Evolutionary conservation across 2,113 vertebrate genomes (phyloP).

Genomic region (Danio rerio): DNA sequence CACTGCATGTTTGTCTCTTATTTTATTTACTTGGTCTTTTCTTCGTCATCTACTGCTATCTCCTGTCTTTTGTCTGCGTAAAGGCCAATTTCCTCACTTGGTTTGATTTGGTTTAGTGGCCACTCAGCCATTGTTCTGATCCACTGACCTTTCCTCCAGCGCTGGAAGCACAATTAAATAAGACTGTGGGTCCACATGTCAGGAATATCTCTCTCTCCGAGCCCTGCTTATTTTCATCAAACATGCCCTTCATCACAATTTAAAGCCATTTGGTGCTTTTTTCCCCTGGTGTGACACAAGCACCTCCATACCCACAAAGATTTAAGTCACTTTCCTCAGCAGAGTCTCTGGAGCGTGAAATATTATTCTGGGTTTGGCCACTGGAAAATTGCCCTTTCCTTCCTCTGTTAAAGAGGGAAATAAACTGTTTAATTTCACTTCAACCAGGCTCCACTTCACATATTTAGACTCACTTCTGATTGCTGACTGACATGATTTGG

Average conservation of each 20-base stretch:
- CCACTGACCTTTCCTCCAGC: conserved; percentile 61
- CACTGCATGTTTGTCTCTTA: background rate
- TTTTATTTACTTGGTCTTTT: conserved; percentile 15
- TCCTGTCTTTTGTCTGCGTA: conserved; percentile 41
- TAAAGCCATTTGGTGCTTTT: conserved; percentile 22
- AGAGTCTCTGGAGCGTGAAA: background rate
- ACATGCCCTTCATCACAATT: conserved; percentile 9
- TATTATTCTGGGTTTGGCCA: conserved; percentile 11
- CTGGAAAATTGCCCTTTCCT: conserved; percentile 31
- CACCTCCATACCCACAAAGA: background rate
- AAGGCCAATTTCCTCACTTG: conserved; percentile 65
- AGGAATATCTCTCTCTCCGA: conserved; percentile 40
- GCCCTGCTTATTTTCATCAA: conserved; percentile 18
- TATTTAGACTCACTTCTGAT: background rate
- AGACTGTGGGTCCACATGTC: conserved; percentile 42
- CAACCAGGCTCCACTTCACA: background rate
- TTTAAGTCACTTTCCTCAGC: background rate
- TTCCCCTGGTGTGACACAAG: background rate
- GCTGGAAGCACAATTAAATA: conserved; percentile 57
- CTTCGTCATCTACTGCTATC: background rate
- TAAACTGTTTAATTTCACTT: background rate
- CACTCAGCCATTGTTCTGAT: conserved; percentile 57
- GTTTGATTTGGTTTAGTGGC: conserved; percentile 58
- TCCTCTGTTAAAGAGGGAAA: background rate
- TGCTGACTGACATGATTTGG: background rate